A percentile compares a stretch with the other conserved stretches of the same genome.
These are phyloP conservation scores for Drosophila sturtevanti DNA, from an alignment of 1,140 invertebrate species.

Conservation along the genomic window DNA sequence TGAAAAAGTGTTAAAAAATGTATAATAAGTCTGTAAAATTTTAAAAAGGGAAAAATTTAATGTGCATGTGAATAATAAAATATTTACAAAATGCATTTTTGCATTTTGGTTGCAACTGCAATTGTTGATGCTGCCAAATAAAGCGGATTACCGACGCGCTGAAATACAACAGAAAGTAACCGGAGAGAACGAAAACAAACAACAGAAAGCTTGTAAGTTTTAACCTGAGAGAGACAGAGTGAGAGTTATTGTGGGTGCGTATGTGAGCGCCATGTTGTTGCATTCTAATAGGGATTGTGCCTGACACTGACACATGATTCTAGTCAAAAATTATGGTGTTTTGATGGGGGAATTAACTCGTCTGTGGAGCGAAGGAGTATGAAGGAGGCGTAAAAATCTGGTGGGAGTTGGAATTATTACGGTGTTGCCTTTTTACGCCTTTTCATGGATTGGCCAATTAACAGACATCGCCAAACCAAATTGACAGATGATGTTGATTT, in stretches of 20 bases:
- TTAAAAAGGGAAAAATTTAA: constrained; percentile 24
- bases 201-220: constrained; percentile 66
- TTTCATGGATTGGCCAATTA: neutral
- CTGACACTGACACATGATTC: constrained; percentile 35
- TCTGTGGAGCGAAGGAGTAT: neutral
- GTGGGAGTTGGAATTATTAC: neutral
- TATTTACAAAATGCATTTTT: constrained; percentile 45
- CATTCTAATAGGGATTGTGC: constrained; percentile 53
- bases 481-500: neutral
- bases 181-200: neutral
- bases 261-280: constrained; percentile 56
- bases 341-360: neutral
- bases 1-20: constrained; percentile 21
- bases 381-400: neutral
- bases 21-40: constrained; percentile 29
- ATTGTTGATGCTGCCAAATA: constrained; percentile 47
- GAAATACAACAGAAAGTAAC: constrained; percentile 46
- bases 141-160: constrained; percentile 70
- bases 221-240: constrained; percentile 36
- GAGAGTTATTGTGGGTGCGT: constrained; percentile 7
- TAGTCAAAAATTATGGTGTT: constrained; percentile 15
- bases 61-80: constrained; percentile 50
- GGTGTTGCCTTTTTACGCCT: neutral
- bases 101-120: constrained; percentile 25
- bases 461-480: neutral